These are phyloP conservation scores for Anoplopoma fimbria DNA, from an alignment of 2,113 vertebrate species.

Conservation along the genomic window DNA sequence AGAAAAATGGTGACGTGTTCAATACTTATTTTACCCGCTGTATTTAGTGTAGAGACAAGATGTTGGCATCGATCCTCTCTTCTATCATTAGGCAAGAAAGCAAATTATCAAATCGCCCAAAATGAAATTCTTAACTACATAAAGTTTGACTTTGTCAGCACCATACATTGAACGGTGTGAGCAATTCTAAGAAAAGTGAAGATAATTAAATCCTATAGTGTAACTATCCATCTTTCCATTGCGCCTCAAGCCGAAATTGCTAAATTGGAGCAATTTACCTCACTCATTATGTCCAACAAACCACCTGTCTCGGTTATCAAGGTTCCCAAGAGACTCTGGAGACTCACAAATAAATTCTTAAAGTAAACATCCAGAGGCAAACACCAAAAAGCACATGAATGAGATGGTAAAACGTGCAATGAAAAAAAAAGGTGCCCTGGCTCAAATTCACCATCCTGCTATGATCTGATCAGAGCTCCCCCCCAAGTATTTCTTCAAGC, in stretches of 20 bases:
- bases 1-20: too few species aligned
- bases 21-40: too few species aligned
- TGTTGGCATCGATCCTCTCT: too few species aligned
- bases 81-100: too few species aligned
- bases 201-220: neutral
- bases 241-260: neutral
- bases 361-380: neutral
- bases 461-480: neutral
- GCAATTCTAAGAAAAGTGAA: neutral
- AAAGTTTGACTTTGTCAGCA: neutral
- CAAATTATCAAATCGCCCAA: too few species aligned
- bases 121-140: neutral
- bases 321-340: too few species aligned
- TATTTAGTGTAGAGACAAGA: neutral
- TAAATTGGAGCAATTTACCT: neutral
- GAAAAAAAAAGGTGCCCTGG: neutral
- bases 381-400: neutral
- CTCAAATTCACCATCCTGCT: neutral
- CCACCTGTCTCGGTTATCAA: neutral
- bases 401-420: neutral
- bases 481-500: neutral
- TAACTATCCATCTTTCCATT: neutral
- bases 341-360: neutral
- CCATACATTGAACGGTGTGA: neutral
- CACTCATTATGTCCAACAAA: neutral